phyloP scores from a whole-genome alignment of 2,797 vertebrate genomes.

The Alauda arvensis region DNA sequence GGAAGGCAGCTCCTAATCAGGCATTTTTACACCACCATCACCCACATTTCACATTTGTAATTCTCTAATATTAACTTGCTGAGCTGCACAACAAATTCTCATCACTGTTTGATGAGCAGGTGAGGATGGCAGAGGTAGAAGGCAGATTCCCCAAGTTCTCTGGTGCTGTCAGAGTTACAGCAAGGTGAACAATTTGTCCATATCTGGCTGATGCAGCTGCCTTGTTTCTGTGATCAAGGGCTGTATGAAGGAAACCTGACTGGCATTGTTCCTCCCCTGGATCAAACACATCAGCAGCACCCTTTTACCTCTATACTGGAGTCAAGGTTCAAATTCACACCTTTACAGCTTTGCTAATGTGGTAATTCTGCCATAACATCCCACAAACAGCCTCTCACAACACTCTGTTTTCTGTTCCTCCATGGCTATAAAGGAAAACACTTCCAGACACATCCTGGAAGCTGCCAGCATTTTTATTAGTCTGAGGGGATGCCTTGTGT shows the following conservation, averaged over 20 bases:
- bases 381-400: background rate
- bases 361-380: background rate
- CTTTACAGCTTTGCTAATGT: background rate
- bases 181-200: background rate
- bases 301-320: background rate
- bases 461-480: background rate
- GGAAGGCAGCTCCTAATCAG: background rate
- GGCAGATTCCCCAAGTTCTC: background rate
- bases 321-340: background rate
- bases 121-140: background rate
- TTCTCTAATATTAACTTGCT: background rate
- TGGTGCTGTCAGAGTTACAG: rapidly evolving
- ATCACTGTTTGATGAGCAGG: background rate
- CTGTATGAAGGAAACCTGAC: background rate
- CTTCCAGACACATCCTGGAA: background rate
- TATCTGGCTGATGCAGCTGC: background rate
- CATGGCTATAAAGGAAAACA: background rate
- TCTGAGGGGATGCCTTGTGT: background rate
- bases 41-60: background rate
- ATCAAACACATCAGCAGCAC: background rate
- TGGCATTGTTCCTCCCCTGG: background rate
- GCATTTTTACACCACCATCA: background rate
- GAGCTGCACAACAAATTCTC: background rate
- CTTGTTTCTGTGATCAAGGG: background rate
- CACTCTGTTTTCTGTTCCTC: background rate